Base-by-base conservation (phyloP, 1,140 invertebrate genomes). In the Macrobrachium nipponense region DNA sequence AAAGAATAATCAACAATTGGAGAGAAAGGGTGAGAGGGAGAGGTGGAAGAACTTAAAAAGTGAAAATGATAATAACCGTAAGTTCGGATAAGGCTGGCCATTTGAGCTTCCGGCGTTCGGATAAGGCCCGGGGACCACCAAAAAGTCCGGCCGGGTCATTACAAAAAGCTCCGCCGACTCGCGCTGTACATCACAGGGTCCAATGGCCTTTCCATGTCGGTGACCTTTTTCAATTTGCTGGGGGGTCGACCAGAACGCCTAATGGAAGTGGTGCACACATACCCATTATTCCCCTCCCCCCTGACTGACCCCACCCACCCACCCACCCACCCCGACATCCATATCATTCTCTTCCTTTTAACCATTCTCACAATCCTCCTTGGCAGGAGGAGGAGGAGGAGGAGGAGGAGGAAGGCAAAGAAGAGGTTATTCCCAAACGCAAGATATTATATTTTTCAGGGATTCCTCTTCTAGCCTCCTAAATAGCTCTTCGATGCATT, bases 191-290 rank as follows among this genome's bases (percentile, higher is more conserved):
- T 79, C 77, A 79, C 73, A 44, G 43, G 11, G 81, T 23, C 80
- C 27, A 85, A 89, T 81, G 79, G 79, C 23, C 51, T 81, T 81
- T 81, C 79, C 79, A 70, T 81, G 79, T 81, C 66, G 44, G 79
- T 70, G 79, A 81, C 79, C 79, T 81, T 81, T 81, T 81, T 81
- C 79, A 81, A 89, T 88, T 89, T 87, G 87, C 80, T 80, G 87
- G 84, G 61, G 72, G 78, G 80, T 66, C 78, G 80, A 81, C 62
- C 82, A 82, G 66, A 80, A 77, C 78, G 78, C 82, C 77, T 82
- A 62, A 83, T 87, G 62, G 81, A 70, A 59, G 64, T 61, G 59
- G 43, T 27, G 58, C 60, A 58, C 59, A 61, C 77, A 79, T 62
- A 79, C 77, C 77, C 76, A 60, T 12, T 15, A 20, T 5, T n/a